Conservation (phyloP, 1,140 invertebrate genomes). For the Yoshiicerus persimilis region DNA sequence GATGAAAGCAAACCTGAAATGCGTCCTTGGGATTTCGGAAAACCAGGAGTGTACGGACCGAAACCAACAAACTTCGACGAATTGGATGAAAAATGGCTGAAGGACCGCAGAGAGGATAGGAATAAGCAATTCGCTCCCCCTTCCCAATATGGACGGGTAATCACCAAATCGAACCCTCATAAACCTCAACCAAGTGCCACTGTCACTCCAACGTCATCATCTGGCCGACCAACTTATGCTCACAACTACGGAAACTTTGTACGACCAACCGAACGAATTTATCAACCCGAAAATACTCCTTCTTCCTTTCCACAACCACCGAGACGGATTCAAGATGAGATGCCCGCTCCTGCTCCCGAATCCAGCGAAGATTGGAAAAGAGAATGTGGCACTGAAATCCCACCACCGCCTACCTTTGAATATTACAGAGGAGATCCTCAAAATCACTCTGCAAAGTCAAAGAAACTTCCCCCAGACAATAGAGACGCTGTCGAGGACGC, state of each 20-base stretch:
- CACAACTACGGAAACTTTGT: slow-evolving; percentile 12
- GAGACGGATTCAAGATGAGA: slow-evolving; percentile 22
- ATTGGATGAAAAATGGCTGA: slow-evolving; percentile 52
- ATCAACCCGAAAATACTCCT: not conserved
- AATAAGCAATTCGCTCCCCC: slow-evolving; percentile 53
- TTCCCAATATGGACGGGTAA: slow-evolving; percentile 29
- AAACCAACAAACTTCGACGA: slow-evolving; percentile 47
- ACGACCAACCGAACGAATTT: not conserved
- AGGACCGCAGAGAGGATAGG: slow-evolving; percentile 51
- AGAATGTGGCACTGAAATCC: slow-evolving; percentile 59
- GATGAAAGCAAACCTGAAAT: slow-evolving; percentile 31
- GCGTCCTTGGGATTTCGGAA: slow-evolving; percentile 53
- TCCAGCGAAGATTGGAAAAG: slow-evolving; percentile 2
- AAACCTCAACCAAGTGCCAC: not conserved
- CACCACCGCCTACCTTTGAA: slow-evolving; percentile 65
- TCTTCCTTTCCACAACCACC: slow-evolving; percentile 20
- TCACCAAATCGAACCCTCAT: not conserved
- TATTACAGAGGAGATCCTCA: slow-evolving; percentile 60
- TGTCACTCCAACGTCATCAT: not conserved
- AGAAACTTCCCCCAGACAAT: not conserved
- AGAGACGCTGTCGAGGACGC: slow-evolving; percentile 58
- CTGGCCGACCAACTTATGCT: not conserved
- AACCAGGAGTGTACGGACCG: slow-evolving; percentile 49
- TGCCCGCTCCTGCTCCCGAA: slow-evolving; percentile 20
- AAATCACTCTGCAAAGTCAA: slow-evolving; percentile 7